These are phyloP conservation scores for Eupithecia abbreviata DNA, from an alignment of 2,888 invertebrate genomes.

Conservation along the genomic window DNA sequence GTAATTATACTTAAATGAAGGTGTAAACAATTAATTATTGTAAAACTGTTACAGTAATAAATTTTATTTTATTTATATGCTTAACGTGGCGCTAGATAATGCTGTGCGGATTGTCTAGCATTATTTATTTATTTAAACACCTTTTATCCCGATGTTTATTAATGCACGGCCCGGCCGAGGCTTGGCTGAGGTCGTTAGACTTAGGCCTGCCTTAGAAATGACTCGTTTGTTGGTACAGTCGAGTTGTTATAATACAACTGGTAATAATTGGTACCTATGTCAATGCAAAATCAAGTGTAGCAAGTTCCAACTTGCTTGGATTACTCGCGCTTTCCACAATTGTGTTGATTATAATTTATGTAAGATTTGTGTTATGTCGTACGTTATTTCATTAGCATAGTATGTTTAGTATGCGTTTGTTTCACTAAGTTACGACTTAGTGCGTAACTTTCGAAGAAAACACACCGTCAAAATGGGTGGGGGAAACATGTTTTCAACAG, in stretches of 20 bases:
- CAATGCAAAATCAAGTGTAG: slow-evolving; percentile 3
- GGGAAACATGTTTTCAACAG: too few relatives aligned
- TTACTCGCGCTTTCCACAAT: slow-evolving; percentile 11
- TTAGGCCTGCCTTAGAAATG: not conserved
- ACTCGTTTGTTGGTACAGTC: not conserved
- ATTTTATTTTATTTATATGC: too few relatives aligned
- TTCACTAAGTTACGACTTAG: not conserved
- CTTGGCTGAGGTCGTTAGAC: not conserved
- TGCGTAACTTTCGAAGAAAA: not conserved
- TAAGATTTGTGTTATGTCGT: not conserved
- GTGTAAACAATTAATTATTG: too few relatives aligned
- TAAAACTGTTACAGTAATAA: too few relatives aligned
- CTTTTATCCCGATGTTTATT: not conserved
- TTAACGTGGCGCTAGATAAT: too few relatives aligned
- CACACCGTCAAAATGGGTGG: too few relatives aligned
- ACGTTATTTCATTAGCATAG: not conserved
- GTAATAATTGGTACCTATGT: not conserved
- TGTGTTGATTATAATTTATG: slow-evolving; percentile 2
- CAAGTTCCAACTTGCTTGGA: not conserved
- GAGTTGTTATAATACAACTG: not conserved
- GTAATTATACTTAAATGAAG: too few relatives aligned
- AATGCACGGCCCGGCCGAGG: not conserved
- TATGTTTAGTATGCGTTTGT: not conserved
- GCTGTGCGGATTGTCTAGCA: too few relatives aligned
- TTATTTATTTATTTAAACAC: too few relatives aligned